Conservation (phyloP, 2,888 invertebrate species). For the Alviniconcha strummeri region DNA sequence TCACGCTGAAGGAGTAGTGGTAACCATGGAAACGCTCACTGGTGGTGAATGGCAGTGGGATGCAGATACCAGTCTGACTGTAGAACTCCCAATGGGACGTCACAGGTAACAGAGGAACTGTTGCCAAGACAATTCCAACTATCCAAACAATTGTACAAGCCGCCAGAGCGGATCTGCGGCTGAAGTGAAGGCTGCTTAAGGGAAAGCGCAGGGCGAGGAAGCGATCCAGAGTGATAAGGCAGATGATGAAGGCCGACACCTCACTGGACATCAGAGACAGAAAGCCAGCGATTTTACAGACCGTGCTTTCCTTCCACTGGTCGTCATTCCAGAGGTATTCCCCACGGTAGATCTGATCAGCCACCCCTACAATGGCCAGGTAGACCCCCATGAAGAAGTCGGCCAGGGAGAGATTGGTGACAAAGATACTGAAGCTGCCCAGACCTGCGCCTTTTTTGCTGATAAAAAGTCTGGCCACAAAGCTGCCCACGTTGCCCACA, state of each 20-base stretch:
- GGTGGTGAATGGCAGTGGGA: conserved; percentile 70
- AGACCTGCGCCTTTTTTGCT: conserved; percentile 16
- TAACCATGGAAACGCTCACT: conserved; percentile 67
- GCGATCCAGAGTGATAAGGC: conserved; percentile 34
- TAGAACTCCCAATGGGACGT: conserved; percentile 57
- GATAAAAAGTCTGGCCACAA: conserved; percentile 22
- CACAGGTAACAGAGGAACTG: conserved; percentile 60
- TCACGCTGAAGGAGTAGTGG: conserved; percentile 67
- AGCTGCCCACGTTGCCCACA: conserved; percentile 27
- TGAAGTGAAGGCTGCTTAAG: not conserved
- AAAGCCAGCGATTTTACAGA: conserved; percentile 33
- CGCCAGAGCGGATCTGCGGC: not conserved
- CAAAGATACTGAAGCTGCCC: conserved; percentile 31
- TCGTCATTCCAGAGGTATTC: not conserved
- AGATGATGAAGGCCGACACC: conserved; percentile 30
- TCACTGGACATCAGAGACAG: conserved; percentile 30
- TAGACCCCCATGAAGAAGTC: conserved; percentile 37
- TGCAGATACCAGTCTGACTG: conserved; percentile 64
- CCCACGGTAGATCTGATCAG: conserved; percentile 31
- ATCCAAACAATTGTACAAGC: conserved; percentile 57
- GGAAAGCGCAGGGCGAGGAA: conserved; percentile 32
- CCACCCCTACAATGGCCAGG: conserved; percentile 32
- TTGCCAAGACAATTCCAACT: conserved; percentile 48
- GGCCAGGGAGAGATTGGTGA: conserved; percentile 29
- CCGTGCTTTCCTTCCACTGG: conserved; percentile 27